Evolutionary conservation across 2,888 invertebrate species (phyloP).

Genomic region (Ormyrus rosae): DNA sequence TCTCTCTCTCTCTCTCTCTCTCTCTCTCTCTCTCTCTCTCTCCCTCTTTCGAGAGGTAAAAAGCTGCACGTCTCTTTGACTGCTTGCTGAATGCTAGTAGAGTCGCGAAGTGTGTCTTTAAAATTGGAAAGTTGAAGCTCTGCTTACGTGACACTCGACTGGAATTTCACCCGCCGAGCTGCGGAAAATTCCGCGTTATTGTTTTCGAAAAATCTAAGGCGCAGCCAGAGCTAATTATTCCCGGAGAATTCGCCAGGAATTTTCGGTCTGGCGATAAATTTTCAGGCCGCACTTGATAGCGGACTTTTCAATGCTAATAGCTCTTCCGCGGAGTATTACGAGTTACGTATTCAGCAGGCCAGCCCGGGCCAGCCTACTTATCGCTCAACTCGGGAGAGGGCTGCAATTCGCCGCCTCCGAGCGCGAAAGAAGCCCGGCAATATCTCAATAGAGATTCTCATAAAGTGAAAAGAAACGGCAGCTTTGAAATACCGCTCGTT

Average conservation of each 20-base stretch:
- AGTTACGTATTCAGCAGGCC: constrained; percentile 39
- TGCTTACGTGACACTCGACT: not conserved
- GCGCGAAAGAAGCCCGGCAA: constrained; percentile 10
- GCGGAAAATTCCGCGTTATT: not conserved
- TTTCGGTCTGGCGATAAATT: constrained; percentile 9
- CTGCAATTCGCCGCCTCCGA: constrained; percentile 11
- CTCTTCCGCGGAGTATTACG: constrained; percentile 8
- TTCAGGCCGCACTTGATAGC: not conserved
- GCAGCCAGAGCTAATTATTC: not conserved
- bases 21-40: not conserved
- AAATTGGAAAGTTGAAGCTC: not conserved
- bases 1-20: not conserved
- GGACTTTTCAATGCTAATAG: constrained; percentile 19
- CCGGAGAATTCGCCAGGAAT: constrained; percentile 7
- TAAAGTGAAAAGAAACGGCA: constrained; percentile 22
- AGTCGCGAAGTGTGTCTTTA: not conserved
- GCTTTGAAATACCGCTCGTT: not conserved
- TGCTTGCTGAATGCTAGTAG: not conserved
- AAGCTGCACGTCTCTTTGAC: constrained; percentile 13
- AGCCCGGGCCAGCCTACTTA: constrained; percentile 15
- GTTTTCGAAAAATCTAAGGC: not conserved
- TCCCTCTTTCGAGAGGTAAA: not conserved
- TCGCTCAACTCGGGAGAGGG: not conserved
- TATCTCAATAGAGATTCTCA: constrained; percentile 42
- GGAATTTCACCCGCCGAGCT: not conserved